Base-by-base conservation (phyloP, 2,113 vertebrate genomes). In the Microcebus griseorufus region DNA sequence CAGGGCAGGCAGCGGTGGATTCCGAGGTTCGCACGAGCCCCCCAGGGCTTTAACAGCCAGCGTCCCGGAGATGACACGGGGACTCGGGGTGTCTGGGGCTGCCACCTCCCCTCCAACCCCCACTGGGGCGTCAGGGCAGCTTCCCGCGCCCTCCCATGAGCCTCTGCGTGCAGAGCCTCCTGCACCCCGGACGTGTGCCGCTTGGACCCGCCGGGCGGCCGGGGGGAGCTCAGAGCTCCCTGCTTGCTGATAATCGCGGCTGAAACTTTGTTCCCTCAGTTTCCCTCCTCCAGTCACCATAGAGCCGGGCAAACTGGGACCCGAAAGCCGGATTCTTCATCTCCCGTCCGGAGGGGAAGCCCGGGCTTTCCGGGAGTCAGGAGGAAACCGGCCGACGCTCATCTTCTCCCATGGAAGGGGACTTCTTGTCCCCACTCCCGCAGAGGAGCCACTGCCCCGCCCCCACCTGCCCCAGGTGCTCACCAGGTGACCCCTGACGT, bases 191-290 rank as follows among this genome's bases (percentile, higher is more conserved):
- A 29, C 9, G 22, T 17, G 29, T 29, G 39, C 23, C 23, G 0
- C 37, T 45, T 73, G 48, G 32, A 62, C 34, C 37, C 23, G 16
- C 62, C 8, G 5, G 81, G 20, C 11, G 9, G 4, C 1, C 0
- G 8, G 5, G 64, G 72, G 25, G 32, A 48, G 10, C 62, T 27
- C 39, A 29, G 37, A 67, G 16, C n/a, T n/a, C 65, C 64, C 14
- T 17, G 17, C 82, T 81, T 17, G 8, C 82, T 81, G 32, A 55
- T 51, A 53, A 90, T 76, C 91, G 37, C 12, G 80, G 69, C 73
- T 94, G 93, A 93, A 95, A 95, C 93, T 93, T 95, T 65, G 80
- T 60, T 29, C 90, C 29, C 53, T 88, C 5, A 32, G 37, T 17
- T 23, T 93, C 32, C 72, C 48, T 48, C 27, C n/a, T 25, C 53